A percentile compares a stretch with the other conserved stretches of the same genome.
Conservation (phyloP, 2,888 invertebrate species). For the Drosophila merina region DNA sequence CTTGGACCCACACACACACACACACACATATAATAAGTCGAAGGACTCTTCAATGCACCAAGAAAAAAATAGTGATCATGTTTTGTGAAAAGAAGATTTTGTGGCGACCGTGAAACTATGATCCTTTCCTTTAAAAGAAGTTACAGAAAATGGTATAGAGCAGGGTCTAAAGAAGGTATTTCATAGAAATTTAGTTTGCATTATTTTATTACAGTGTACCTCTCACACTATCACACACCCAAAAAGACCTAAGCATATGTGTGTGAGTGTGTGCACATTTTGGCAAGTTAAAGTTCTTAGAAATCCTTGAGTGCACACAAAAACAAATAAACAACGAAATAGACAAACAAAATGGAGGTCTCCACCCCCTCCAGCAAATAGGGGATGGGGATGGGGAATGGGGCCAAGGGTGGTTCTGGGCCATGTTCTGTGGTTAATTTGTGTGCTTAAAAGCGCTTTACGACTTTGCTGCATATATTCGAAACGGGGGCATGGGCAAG, state of each 20-base stretch:
- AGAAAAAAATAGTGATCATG: slow-evolving; percentile 2
- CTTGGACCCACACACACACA: slow-evolving; percentile 35
- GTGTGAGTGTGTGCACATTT: slow-evolving; percentile 46
- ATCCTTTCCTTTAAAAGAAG: too few species aligned
- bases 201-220: slow-evolving; percentile 8
- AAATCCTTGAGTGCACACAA: slow-evolving; percentile 82
- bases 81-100: not conserved
- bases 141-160: too few species aligned
- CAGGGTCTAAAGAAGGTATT: too few species aligned
- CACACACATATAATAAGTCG: slow-evolving; percentile 24
- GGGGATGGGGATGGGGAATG: not conserved
- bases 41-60: slow-evolving; percentile 9
- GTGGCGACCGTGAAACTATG: too few species aligned
- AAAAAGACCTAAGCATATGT: slow-evolving; percentile 10
- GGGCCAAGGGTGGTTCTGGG: slow-evolving; percentile 9
- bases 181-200: too few species aligned
- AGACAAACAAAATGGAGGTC: slow-evolving; percentile 69
- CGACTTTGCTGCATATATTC: slow-evolving; percentile 62
- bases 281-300: slow-evolving; percentile 81
- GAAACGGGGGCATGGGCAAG: not conserved
- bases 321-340: slow-evolving; percentile 81
- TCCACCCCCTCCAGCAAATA: not conserved
- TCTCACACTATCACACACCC: not conserved
- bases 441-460: slow-evolving; percentile 83
- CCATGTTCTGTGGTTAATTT: slow-evolving; percentile 82